phyloP scores from a whole-genome alignment of 2,113 vertebrate species.

The Pseudonaja textilis region DNA sequence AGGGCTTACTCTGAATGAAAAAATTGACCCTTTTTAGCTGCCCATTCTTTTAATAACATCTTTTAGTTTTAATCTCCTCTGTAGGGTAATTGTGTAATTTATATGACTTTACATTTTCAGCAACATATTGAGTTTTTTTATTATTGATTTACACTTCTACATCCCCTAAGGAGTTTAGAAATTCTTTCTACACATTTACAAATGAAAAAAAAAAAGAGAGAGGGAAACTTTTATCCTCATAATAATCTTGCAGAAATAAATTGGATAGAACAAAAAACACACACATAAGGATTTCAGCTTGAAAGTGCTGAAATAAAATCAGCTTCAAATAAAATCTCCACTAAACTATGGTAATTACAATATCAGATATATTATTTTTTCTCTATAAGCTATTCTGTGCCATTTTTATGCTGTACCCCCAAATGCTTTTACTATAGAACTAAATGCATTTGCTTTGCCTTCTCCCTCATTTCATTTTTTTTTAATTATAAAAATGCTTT shows the following conservation, averaged over 20 bases:
- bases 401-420: neutral
- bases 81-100: neutral
- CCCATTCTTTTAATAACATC: neutral
- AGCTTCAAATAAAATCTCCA: neutral
- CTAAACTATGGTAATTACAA: neutral
- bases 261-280: neutral
- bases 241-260: neutral
- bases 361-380: neutral
- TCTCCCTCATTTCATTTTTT: neutral
- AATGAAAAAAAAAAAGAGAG: neutral
- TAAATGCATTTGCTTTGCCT: neutral
- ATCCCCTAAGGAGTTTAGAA: neutral
- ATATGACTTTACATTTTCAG: neutral
- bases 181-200: neutral
- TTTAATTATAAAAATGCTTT: neutral
- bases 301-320: too few species aligned
- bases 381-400: neutral
- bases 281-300: neutral
- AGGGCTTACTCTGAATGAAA: neutral
- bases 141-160: neutral
- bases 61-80: neutral
- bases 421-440: neutral
- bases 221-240: neutral
- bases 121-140: neutral
- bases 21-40: neutral